Evolutionary conservation across 2,113 vertebrate species (phyloP).

Genomic region (Bettongia penicillata): DNA sequence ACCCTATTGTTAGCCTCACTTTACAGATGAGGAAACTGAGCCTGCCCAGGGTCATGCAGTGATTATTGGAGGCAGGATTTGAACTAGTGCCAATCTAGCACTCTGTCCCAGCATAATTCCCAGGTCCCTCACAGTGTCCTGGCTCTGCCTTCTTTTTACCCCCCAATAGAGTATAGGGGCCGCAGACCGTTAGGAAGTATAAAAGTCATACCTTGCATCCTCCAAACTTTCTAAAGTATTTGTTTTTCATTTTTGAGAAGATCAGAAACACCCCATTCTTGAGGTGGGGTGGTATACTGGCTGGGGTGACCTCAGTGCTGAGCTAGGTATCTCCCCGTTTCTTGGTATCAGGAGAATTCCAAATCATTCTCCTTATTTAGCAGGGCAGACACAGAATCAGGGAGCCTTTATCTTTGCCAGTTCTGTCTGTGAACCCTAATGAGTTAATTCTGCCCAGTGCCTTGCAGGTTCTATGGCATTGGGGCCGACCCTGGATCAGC

Average conservation of each 20-base stretch:
- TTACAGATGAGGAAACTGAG: no score
- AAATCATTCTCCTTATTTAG: no score
- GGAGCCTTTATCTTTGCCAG: not conserved
- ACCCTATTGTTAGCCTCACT: not conserved
- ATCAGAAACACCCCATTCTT: no score
- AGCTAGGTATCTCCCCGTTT: not conserved
- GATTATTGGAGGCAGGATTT: no score
- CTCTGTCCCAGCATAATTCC: not conserved
- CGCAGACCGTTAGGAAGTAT: not conserved
- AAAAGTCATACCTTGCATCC: accelerated
- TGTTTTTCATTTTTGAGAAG: not conserved
- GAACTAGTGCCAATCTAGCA: no score
- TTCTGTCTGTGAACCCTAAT: no score
- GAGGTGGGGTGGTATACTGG: no score
- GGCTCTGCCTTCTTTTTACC: not conserved
- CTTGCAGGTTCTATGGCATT: accelerated
- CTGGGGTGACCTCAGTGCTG: no score
- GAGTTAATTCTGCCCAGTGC: no score
- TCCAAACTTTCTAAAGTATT: not conserved
- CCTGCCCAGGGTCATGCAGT: no score
- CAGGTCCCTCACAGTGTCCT: no score
- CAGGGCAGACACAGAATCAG: accelerated
- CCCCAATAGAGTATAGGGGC: not conserved
- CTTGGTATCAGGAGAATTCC: not conserved
- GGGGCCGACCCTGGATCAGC: accelerated